Percentiles rank a stretch among this genome's conserved stretches.
Conservation (phyloP, 2,888 invertebrate genomes). For the Polymixis flavicincta region DNA sequence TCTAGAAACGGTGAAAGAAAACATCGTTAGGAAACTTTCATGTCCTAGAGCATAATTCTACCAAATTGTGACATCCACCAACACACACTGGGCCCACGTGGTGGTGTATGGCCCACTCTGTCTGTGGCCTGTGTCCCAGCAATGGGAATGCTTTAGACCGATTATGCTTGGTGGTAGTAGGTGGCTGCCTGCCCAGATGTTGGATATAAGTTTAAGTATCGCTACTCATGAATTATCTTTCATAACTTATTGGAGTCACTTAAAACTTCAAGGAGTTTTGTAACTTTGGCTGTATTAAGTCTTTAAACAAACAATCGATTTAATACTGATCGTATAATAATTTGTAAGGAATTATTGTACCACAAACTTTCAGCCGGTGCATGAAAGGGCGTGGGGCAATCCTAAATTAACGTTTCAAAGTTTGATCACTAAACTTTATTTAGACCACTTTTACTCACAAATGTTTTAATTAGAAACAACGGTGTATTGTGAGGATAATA, state of each 20-base stretch:
- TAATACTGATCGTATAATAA: slow-evolving; percentile 1
- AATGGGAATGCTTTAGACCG: not conserved
- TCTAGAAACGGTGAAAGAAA: too few species aligned
- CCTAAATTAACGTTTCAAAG: slow-evolving; percentile 17
- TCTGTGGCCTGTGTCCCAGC: not conserved
- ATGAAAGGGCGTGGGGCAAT: not conserved
- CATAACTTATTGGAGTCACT: slow-evolving; percentile 10
- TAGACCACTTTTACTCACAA: not conserved
- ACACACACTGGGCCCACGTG: not conserved
- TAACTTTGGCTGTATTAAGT: not conserved
- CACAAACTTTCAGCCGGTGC: not conserved
- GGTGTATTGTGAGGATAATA: not conserved
- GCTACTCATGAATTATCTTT: not conserved
- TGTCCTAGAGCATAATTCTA: too few species aligned
- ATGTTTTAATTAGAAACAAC: not conserved
- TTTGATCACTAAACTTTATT: slow-evolving; percentile 9
- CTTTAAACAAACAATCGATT: not conserved
- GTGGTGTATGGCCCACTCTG: not conserved
- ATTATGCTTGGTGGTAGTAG: too few species aligned
- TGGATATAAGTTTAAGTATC: not conserved
- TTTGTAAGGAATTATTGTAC: not conserved
- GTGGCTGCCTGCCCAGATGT: not conserved
- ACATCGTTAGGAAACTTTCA: too few species aligned
- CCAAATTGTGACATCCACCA: not conserved
- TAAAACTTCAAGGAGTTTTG: slow-evolving; percentile 19